Evolutionary conservation across 2,888 invertebrate genomes (phyloP), one percentile per base, ranked within the genome.

Genomic region (Drosophila fulvimacula): DNA sequence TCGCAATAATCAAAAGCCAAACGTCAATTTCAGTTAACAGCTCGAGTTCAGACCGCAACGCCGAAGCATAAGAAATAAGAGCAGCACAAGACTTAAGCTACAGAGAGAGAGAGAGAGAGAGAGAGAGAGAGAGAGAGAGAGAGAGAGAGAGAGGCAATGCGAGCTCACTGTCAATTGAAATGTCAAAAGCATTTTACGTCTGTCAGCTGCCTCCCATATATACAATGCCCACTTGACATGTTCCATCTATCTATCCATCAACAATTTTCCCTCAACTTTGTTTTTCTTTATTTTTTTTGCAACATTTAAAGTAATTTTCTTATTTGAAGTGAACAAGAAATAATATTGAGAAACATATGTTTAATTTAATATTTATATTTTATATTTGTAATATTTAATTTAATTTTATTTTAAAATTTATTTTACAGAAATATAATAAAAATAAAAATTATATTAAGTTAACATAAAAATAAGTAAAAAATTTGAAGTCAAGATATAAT

Each of bases 141-240:
- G 36, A 24, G 62, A 27, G 27, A 11, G 21, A 27, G 32, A 27
- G 21, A 51, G 13, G 17, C 21, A 27, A 10, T 24, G 21, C 30
- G 39, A 51, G 46, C 46, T 59, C 21, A 42, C 49, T 53, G 63
- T 66, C 73, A 60, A 82, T 73, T 85, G 73, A 81, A 69, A 82
- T 66, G 85, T 81, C 86, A 82, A 85, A 72, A 82, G 82, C 82
- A 82, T 69, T 82, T 69, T 44, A 69, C 68, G 76, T 80, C 72
- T 73, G 74, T 32, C 56, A 56, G 32, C 56, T 13, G 42, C 32
- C 21, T 41, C 21, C 21, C 56, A 56, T 52, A 38, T 52, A 38
- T 38, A 30, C 41, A 30, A 48, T 53, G 1, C 30, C 15, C 24
- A 44, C 24, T n/a, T 27, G 19, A 17, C 36, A 44, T 46, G 17